These are phyloP conservation scores for Axinella damicornis DNA, from an alignment of 37 sponge, comb jelly and placozoan genomes.

Conservation along the genomic window DNA sequence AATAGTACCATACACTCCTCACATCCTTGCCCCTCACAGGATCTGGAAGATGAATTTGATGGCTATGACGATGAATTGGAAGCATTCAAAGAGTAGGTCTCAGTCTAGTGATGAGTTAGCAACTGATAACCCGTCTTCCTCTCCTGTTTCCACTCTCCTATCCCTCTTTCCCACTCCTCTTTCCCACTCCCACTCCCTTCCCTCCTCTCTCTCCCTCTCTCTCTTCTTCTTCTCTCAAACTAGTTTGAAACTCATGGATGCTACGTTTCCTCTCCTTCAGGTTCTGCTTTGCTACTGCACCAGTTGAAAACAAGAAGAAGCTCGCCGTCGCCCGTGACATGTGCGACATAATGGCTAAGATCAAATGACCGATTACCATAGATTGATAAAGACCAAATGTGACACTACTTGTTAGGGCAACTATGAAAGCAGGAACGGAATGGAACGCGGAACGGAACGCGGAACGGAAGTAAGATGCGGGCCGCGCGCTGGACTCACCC, in stretches of 20 bases:
- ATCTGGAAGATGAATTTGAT: constrained; percentile 24
- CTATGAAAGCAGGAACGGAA: too few species aligned
- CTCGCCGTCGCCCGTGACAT: constrained; percentile 28
- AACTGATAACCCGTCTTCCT: too few species aligned
- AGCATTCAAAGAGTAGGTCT: constrained; percentile 69
- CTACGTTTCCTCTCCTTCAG: constrained; percentile 30
- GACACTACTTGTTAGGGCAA: too few species aligned
- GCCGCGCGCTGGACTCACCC: too few species aligned
- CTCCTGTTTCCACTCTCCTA: too few species aligned
- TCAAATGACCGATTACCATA: constrained; percentile 22
- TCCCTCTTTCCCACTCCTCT: too few species aligned
- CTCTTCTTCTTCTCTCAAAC: constrained; percentile 10
- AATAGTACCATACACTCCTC: too few species aligned
- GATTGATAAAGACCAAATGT: too few species aligned
- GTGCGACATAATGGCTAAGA: constrained; percentile 60
- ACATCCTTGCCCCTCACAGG: too few species aligned
- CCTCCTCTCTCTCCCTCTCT: constrained; percentile 35
- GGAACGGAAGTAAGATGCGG: too few species aligned
- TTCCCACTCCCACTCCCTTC: constrained; percentile 26
- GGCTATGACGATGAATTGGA: constrained; percentile 70
- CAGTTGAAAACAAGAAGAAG: constrained; percentile 66
- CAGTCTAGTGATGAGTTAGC: too few species aligned
- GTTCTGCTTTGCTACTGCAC: constrained; percentile 67
- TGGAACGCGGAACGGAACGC: too few species aligned
- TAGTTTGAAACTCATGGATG: neutral